Conservation (phyloP, 2,113 vertebrate species). For the Atrichornis clamosus region DNA sequence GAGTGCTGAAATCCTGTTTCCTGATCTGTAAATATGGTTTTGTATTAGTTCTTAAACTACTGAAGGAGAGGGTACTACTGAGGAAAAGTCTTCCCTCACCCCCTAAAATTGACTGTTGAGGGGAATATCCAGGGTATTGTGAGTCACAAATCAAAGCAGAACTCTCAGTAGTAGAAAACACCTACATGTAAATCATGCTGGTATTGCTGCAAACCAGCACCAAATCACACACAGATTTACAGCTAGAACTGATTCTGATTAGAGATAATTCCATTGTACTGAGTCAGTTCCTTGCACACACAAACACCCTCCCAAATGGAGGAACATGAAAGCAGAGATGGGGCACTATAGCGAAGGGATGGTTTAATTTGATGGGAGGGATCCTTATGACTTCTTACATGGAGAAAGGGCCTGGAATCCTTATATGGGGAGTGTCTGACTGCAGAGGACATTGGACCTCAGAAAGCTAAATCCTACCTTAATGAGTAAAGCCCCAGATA, state of each 20-base stretch:
- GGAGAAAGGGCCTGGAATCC: neutral
- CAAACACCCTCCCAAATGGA: neutral
- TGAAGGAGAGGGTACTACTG: neutral
- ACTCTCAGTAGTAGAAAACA: neutral
- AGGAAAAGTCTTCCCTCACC: neutral
- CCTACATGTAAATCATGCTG: neutral
- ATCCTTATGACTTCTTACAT: neutral
- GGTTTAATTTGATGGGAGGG: neutral
- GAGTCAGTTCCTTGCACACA: neutral
- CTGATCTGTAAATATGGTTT: neutral
- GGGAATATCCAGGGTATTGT: neutral
- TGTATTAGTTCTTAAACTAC: neutral
- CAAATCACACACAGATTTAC: neutral
- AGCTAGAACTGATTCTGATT: neutral
- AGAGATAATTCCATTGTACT: neutral
- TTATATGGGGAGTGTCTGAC: neutral
- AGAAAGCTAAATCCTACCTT: neutral
- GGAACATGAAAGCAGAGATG: neutral
- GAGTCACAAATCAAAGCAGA: neutral
- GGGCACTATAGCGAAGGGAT: neutral
- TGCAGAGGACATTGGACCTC: neutral
- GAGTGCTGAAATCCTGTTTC: neutral
- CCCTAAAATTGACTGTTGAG: neutral
- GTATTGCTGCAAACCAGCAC: neutral
- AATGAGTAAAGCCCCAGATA: neutral